Evolutionary conservation across 2,113 vertebrate genomes (phyloP).

Genomic region (Elaphurus davidianus): DNA sequence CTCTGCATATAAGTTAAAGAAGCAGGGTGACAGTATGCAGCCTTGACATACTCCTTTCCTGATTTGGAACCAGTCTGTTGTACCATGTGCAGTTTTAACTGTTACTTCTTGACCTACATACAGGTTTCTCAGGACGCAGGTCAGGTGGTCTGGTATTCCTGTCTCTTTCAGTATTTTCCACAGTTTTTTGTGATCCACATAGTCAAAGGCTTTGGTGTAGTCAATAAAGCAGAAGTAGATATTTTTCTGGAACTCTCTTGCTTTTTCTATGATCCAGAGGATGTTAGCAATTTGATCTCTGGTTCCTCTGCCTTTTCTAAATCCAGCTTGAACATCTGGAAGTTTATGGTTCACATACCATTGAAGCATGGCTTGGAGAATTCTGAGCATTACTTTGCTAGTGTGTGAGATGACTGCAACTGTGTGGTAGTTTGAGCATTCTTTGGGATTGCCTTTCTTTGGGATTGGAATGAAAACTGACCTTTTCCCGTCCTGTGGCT

Average conservation of each 20-base stretch:
- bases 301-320: background rate
- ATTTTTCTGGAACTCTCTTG: background rate
- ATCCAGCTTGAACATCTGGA: background rate
- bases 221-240: background rate
- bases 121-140: background rate
- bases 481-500: background rate
- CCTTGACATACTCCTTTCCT: background rate
- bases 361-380: background rate
- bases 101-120: background rate
- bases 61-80: background rate
- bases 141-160: background rate
- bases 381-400: background rate
- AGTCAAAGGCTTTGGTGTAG: background rate
- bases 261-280: background rate
- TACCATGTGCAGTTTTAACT: background rate
- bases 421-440: background rate
- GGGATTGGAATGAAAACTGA: background rate
- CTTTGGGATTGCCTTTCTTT: background rate
- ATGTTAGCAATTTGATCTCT: background rate
- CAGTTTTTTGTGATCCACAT: background rate
- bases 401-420: background rate
- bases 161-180: background rate
- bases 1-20: background rate
- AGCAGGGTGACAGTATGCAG: background rate
- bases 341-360: background rate